Evolutionary conservation across 2,888 invertebrate genomes (phyloP).

Genomic region (Podotricha telesiphe): DNA sequence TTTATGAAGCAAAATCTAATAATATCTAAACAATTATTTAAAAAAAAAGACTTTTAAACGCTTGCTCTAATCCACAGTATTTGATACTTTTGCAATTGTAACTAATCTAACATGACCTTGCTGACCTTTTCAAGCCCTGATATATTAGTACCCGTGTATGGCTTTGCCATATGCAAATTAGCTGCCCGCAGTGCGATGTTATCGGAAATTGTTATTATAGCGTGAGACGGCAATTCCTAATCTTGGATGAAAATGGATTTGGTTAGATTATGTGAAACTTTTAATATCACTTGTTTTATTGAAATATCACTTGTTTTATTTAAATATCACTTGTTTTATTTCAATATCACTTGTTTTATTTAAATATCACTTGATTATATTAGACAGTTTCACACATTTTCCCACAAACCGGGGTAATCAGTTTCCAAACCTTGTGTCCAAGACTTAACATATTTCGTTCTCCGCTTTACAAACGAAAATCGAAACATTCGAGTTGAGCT

Average conservation of each 20-base stretch:
- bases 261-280: background rate
- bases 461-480: no score
- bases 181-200: slow-evolving; percentile 3
- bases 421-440: no score
- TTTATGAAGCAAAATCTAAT: no score
- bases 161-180: slow-evolving; percentile 17
- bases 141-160: slow-evolving; percentile 1
- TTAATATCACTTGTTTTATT: background rate
- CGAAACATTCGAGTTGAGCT: no score
- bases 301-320: background rate
- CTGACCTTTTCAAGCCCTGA: slow-evolving; percentile 34
- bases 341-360: background rate
- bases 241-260: no score
- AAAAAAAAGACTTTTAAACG: background rate
- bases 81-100: background rate
- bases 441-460: no score
- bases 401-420: no score
- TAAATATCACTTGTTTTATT: background rate
- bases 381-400: no score
- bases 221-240: slow-evolving; percentile 5
- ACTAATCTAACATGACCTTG: slow-evolving; percentile 28
- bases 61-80: background rate
- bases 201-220: background rate
- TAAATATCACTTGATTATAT: no score
- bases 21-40: background rate